phyloP scores from a whole-genome alignment of 2,888 invertebrate species.

The Stenodema calcarata region DNA sequence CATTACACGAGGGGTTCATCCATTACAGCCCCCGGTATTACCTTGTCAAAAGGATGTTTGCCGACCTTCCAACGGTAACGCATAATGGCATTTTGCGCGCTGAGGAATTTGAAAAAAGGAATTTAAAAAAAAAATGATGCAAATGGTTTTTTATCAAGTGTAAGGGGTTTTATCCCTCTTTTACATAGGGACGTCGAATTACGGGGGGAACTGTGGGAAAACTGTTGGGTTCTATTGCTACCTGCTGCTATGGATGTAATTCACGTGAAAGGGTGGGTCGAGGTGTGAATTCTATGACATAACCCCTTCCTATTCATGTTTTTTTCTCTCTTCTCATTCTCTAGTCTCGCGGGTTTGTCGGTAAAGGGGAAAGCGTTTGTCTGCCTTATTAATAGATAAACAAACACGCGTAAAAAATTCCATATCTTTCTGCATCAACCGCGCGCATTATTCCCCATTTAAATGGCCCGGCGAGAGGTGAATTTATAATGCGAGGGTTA shows the following conservation, averaged over 20 bases:
- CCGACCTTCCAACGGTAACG: constrained; percentile 47
- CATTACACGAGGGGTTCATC: constrained; percentile 19
- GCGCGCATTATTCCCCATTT: too few relatives aligned
- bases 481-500: too few relatives aligned
- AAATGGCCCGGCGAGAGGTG: too few relatives aligned
- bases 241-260: constrained; percentile 30
- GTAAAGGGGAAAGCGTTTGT: constrained; percentile 18
- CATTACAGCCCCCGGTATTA: constrained; percentile 24
- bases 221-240: constrained; percentile 8
- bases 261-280: neutral
- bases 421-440: neutral
- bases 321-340: too few relatives aligned
- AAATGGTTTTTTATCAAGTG: constrained; percentile 28
- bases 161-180: neutral
- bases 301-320: constrained; percentile 29
- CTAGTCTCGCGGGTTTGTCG: neutral
- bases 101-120: constrained; percentile 18
- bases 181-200: constrained; percentile 3
- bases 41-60: constrained; percentile 47
- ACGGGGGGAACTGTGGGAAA: constrained; percentile 36
- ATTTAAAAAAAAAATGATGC: constrained; percentile 28
- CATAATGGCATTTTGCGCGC: neutral
- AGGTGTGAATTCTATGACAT: constrained; percentile 46
- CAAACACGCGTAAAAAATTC: constrained; percentile 28
- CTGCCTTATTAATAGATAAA: constrained; percentile 38